Evolutionary conservation across 2,113 vertebrate genomes (phyloP).

Genomic region (Asarcornis scutulata): DNA sequence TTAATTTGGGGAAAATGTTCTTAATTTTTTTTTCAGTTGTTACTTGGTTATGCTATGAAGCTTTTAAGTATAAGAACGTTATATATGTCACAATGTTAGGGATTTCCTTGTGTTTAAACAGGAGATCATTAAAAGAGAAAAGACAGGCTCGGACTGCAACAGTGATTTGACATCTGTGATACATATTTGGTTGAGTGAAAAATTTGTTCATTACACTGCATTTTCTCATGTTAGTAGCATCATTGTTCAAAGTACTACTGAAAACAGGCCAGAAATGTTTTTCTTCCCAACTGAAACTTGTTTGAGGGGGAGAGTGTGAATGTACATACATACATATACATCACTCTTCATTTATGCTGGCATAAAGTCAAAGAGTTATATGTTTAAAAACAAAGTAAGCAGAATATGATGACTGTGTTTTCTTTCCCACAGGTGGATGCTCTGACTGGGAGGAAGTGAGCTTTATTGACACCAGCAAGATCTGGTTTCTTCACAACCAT

Average conservation of each 20-base stretch:
- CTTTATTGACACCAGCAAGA: neutral
- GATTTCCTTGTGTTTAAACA: neutral
- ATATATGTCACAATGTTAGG: neutral
- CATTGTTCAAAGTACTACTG: neutral
- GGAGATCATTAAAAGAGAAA: neutral
- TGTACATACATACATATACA: neutral
- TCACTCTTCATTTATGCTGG: neutral
- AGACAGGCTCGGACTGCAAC: too few relatives aligned
- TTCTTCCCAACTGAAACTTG: neutral
- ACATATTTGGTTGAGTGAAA: neutral
- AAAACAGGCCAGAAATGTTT: neutral
- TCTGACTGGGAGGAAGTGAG: neutral
- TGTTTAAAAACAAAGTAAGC: neutral
- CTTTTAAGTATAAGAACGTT: neutral
- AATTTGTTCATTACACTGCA: neutral
- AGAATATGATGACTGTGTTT: neutral
- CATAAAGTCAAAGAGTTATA: neutral
- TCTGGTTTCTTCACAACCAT: neutral
- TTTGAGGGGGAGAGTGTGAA: neutral
- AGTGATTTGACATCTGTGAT: too few relatives aligned
- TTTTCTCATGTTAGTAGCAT: neutral
- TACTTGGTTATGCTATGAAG: neutral
- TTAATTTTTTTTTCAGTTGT: neutral
- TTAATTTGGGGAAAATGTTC: neutral
- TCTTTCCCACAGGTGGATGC: neutral